These are phyloP conservation scores for Ormyrus thymus DNA, from an alignment of 2,888 invertebrate species.

Conservation along the genomic window DNA sequence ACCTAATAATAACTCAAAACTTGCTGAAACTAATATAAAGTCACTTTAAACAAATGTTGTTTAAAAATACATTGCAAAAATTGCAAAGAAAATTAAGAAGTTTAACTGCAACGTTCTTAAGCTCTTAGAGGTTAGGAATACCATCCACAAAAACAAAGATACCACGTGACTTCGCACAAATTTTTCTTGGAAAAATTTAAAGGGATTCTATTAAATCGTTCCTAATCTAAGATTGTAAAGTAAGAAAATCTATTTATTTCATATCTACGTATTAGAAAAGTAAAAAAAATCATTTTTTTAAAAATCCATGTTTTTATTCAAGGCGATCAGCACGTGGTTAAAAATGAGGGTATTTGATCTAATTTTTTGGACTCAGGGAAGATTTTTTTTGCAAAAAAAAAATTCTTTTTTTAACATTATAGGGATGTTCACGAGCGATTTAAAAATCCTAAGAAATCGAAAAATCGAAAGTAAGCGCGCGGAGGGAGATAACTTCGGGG, in stretches of 20 bases:
- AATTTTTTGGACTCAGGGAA: no score
- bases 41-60: no score
- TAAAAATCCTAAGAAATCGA: conserved; percentile 15
- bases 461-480: conserved; percentile 20
- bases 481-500: conserved; percentile 33
- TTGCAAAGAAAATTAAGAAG: neutral
- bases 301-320: neutral
- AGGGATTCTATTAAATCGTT: neutral
- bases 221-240: no score
- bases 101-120: no score
- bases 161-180: conserved; percentile 40
- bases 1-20: no score
- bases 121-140: conserved; percentile 17
- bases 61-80: neutral
- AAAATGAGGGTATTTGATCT: no score
- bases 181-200: neutral
- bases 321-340: neutral
- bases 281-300: neutral
- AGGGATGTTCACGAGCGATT: no score
- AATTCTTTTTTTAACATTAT: no score
- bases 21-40: no score
- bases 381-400: neutral
- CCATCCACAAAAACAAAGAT: conserved; percentile 30
- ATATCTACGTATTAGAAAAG: no score
- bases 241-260: no score